These are phyloP conservation scores for Vipera latastei DNA, from an alignment of 2,797 vertebrate species.

Conservation along the genomic window DNA sequence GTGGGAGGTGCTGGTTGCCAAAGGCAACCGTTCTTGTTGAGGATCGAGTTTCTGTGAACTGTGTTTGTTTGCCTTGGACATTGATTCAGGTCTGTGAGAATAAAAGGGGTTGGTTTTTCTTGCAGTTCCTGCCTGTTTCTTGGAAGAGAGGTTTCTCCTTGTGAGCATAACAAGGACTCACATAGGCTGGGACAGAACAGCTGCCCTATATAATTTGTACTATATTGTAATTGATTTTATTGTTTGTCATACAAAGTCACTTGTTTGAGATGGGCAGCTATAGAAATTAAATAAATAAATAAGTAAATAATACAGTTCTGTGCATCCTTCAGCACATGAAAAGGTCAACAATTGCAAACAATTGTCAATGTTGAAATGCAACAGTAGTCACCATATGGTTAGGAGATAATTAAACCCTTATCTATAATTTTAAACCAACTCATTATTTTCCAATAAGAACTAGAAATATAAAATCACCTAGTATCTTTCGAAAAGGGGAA, in stretches of 20 bases:
- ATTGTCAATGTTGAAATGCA: background rate
- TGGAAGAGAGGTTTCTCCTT: too few relatives aligned
- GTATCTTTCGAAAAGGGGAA: background rate
- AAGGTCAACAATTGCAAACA: background rate
- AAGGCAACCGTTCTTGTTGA: too few relatives aligned
- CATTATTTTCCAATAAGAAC: background rate
- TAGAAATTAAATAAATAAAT: background rate
- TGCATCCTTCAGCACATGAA: background rate
- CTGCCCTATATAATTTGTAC: background rate
- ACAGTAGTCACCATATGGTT: too few relatives aligned
- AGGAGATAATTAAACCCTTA: background rate
- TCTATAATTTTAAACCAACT: background rate
- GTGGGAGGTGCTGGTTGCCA: too few relatives aligned
- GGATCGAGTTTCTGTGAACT: too few relatives aligned
- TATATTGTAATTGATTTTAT: background rate
- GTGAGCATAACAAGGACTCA: too few relatives aligned
- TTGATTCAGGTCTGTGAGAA: too few relatives aligned
- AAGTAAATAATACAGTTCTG: background rate
- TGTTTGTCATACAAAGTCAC: background rate
- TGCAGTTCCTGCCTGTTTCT: too few relatives aligned
- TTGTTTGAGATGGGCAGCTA: background rate
- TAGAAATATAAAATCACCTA: background rate
- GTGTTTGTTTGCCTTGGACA: too few relatives aligned
- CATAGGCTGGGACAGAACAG: too few relatives aligned
- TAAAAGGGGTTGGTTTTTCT: too few relatives aligned